Percentiles rank a stretch among this genome's conserved stretches.
These are phyloP conservation scores for Trachelus tabidus DNA, from an alignment of 2,888 invertebrate species.

Conservation along the genomic window DNA sequence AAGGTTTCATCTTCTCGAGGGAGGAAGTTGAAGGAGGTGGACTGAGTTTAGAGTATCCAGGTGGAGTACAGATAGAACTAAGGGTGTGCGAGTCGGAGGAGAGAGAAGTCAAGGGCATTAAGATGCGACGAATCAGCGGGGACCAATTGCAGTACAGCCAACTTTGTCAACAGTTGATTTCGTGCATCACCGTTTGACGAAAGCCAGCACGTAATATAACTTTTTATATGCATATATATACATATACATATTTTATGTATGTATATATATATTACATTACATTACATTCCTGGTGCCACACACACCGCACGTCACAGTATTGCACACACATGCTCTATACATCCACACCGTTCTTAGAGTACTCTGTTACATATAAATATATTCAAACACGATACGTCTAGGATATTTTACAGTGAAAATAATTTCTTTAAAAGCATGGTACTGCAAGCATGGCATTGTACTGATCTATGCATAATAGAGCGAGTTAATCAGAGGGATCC, in stretches of 20 bases:
- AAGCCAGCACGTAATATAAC: conserved; percentile 46
- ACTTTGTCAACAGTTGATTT: conserved; percentile 87
- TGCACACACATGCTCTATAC: conserved; percentile 55
- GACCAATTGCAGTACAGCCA: conserved; percentile 90
- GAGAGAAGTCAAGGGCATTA: conserved; percentile 82
- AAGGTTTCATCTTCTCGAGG: conserved; percentile 71
- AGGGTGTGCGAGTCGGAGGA: conserved; percentile 80
- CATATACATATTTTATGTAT: conserved; percentile 32
- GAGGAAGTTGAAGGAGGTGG: conserved; percentile 66
- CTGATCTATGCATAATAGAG: conserved; percentile 12
- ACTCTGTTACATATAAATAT: conserved; percentile 37
- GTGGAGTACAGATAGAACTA: conserved; percentile 87
- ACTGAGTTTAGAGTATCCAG: conserved; percentile 80
- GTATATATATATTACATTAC: conserved; percentile 38
- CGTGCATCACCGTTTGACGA: conserved; percentile 82
- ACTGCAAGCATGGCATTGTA: conserved; percentile 18
- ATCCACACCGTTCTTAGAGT: conserved; percentile 37
- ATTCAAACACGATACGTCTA: conserved; percentile 45
- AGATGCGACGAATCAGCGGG: conserved; percentile 87
- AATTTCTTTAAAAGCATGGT: conserved; percentile 14
- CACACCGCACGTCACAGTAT: conserved; percentile 47
- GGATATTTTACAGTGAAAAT: conserved; percentile 33
- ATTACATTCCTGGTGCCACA: conserved; percentile 55
- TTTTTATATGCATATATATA: conserved; percentile 10
- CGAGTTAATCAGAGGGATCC: not conserved